phyloP scores from a whole-genome alignment of 1,140 invertebrate genomes.

The Euwallacea fornicatus region DNA sequence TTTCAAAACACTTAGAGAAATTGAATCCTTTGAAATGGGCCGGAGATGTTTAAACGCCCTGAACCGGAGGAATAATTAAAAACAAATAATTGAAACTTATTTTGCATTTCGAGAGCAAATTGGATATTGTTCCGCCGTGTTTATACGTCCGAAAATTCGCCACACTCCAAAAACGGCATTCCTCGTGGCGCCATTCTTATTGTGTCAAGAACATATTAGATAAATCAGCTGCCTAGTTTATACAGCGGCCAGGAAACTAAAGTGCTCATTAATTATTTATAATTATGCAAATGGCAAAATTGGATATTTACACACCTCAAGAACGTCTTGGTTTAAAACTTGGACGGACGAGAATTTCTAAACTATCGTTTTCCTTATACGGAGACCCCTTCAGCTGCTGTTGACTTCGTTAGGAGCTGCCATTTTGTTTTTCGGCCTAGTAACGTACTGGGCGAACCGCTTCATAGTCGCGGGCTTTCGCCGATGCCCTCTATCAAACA shows the following conservation, averaged over 20 bases:
- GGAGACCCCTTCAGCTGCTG: slow-evolving; percentile 4
- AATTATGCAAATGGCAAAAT: slow-evolving; percentile 23
- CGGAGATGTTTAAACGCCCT: slow-evolving; percentile 1
- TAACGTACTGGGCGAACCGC: too few relatives aligned
- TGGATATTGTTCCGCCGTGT: background rate
- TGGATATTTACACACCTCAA: slow-evolving; percentile 24
- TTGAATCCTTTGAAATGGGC: slow-evolving; percentile 12
- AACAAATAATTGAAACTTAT: slow-evolving; percentile 14
- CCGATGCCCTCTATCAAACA: too few relatives aligned
- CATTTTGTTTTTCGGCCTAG: too few relatives aligned
- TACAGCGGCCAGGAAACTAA: background rate
- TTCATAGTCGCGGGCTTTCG: too few relatives aligned
- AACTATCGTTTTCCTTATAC: slow-evolving; percentile 27
- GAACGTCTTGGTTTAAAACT: slow-evolving; percentile 14
- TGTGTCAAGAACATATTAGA: slow-evolving; percentile 4
- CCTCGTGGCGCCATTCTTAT: slow-evolving; percentile 20
- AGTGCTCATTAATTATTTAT: slow-evolving; percentile 29
- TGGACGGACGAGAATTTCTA: slow-evolving; percentile 32
- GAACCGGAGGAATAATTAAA: slow-evolving; percentile 10
- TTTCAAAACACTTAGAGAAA: slow-evolving; percentile 16
- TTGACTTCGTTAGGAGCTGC: too few relatives aligned
- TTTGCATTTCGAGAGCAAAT: slow-evolving; percentile 9
- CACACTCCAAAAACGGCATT: background rate
- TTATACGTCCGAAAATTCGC: too few relatives aligned
- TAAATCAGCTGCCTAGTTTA: slow-evolving; percentile 12